phyloP scores from a whole-genome alignment of 2,797 vertebrate genomes.

The Hapalemur alaotrensis region DNA sequence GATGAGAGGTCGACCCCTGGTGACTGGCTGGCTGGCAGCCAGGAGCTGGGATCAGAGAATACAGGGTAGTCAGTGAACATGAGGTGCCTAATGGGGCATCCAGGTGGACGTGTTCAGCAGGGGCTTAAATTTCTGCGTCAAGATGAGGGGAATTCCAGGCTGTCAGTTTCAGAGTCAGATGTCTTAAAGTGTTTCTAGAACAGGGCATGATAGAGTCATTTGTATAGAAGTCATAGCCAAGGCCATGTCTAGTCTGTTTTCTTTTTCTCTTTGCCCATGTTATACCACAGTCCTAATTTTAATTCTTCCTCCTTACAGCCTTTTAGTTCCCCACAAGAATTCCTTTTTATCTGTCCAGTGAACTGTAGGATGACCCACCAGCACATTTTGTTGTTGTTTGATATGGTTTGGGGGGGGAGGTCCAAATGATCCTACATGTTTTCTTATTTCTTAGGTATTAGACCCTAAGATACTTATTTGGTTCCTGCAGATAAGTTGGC shows the following conservation, averaged over 20 bases:
- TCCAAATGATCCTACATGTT: background rate
- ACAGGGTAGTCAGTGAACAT: background rate
- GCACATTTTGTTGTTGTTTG: background rate
- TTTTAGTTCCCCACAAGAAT: background rate
- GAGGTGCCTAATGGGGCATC: background rate
- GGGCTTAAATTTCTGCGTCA: background rate
- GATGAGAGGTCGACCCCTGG: background rate
- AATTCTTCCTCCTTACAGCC: background rate
- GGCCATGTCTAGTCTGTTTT: accelerated
- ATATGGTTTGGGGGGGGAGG: background rate
- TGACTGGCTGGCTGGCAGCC: background rate
- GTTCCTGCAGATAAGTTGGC: background rate
- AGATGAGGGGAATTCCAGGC: background rate
- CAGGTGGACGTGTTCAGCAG: background rate
- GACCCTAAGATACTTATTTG: background rate
- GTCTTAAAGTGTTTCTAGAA: background rate
- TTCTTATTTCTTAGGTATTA: background rate
- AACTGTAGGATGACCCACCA: background rate
- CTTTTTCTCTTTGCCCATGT: background rate
- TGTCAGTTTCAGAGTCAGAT: background rate
- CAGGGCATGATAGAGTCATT: background rate
- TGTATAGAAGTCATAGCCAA: background rate
- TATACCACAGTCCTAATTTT: background rate
- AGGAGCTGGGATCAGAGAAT: background rate
- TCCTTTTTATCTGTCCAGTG: background rate